Percentiles rank a stretch among this genome's conserved stretches.
Evolutionary conservation across 2,888 invertebrate genomes (phyloP).

Genomic region (Gibbula magus): DNA sequence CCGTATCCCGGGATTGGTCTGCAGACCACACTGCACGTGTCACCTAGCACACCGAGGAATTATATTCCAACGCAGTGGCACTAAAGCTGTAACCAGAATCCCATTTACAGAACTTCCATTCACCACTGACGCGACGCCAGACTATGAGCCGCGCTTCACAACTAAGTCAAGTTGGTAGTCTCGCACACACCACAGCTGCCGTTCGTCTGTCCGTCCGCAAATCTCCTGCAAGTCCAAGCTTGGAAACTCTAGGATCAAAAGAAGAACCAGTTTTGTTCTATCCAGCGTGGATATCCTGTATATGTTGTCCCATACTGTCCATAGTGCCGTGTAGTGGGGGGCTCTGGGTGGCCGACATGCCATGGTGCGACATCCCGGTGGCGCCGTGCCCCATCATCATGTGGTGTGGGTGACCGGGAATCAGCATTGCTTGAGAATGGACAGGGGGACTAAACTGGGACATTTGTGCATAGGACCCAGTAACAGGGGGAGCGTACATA

Average conservation of each 20-base stretch:
- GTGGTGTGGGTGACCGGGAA: conserved; percentile 76
- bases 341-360: conserved; percentile 75
- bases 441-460: conserved; percentile 75
- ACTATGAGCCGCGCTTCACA: no score
- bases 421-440: conserved; percentile 77
- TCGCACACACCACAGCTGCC: background rate
- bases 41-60: conserved; percentile 3
- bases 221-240: background rate
- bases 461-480: conserved; percentile 75
- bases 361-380: conserved; percentile 74
- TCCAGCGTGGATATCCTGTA: conserved; percentile 75
- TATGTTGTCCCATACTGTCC: conserved; percentile 72
- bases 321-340: conserved; percentile 74
- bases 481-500: conserved; percentile 71
- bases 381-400: conserved; percentile 76
- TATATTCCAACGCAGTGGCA: background rate
- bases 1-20: background rate
- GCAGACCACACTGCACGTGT: background rate
- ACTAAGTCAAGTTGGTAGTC: no score
- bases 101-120: no score
- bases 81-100: no score
- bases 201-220: background rate
- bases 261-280: conserved; percentile 35
- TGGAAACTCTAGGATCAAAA: background rate
- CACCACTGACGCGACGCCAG: no score